Conservation (phyloP, 2,797 vertebrate genomes). For the Pseudochirops cupreus region DNA sequence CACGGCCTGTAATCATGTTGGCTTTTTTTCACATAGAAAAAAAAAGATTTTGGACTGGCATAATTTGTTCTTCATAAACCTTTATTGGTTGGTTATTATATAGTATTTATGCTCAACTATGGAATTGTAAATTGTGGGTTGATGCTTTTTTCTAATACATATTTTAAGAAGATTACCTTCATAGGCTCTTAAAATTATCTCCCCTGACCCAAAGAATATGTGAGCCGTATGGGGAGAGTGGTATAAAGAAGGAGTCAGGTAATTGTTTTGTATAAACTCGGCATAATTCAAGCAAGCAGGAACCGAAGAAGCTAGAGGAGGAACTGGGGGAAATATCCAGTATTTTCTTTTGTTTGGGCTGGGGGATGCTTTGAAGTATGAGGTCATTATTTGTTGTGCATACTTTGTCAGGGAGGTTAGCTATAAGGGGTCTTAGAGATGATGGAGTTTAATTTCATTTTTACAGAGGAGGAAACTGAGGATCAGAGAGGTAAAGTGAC, state of each 20-base stretch:
- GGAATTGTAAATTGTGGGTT: background rate
- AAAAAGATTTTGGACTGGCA: background rate
- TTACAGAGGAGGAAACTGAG: slow-evolving; percentile 29
- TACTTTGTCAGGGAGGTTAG: background rate
- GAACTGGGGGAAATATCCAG: background rate
- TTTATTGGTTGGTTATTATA: background rate
- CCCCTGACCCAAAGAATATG: background rate
- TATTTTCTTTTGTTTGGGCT: background rate
- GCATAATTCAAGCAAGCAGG: background rate
- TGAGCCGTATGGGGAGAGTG: background rate
- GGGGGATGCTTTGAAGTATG: background rate
- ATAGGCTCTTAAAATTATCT: background rate
- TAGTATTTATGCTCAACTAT: background rate
- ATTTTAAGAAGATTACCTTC: background rate
- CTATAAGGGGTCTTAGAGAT: background rate
- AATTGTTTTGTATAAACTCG: background rate
- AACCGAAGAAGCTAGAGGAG: background rate
- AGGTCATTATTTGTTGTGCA: background rate
- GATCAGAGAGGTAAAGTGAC: background rate
- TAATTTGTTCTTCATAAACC: background rate
- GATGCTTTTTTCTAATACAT: background rate
- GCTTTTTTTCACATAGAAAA: background rate
- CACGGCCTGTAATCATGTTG: background rate
- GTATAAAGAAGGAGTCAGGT: background rate
- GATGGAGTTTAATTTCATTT: slow-evolving; percentile 1